Evolutionary conservation across 2,797 vertebrate species (phyloP), one percentile per base, ranked within the genome.

Genomic region (Phoebastria nigripes): DNA sequence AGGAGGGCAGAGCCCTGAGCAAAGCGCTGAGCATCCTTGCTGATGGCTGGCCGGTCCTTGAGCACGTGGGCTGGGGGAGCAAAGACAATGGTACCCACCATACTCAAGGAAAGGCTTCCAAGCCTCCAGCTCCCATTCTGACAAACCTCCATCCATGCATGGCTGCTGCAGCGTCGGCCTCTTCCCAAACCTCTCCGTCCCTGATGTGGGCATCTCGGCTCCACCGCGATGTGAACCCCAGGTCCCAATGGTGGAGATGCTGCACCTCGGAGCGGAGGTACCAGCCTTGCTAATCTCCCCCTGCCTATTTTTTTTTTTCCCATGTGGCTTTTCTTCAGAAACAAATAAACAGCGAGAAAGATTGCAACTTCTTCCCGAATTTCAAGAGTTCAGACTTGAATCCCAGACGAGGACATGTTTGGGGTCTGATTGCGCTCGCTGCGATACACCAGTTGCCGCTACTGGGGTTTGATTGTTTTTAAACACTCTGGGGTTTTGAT

Each of bases 401-500:
- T 58, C 56, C 74, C 91, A 58, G 46, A 82, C 66, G 61, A 81
- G 79, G 87, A 41, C 44, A 25, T 56, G 76, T 95, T 81, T 91
- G 82, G 70, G 33, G 59, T 42, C 77, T 83, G 92, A 95, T 84
- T 84, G 90, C 0, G 0, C 82, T 89, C 2, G 0, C 42, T 10
- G 26, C 0, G 3, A 44, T 18, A 26, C 44, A 37, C 26, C 63
- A 33, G 69, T 54, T 84, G 74, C 79, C 0, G 4, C 90, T 37
- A 44, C 79, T 39, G 61, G 70, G 15, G 14, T 52, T 28, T 87
- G 93, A 94, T 90, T 96, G 96, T 97, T 97, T 94, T 93, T 84
- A 96, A 97, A 96, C 90, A 97, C 84, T 76, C 82, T 2, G 33
- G 41, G 39, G 77, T 77, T 93, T 84, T 96, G 94, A 97, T 96